These are phyloP conservation scores for Perdita meconis DNA, from an alignment of 2,888 invertebrate species.

Conservation along the genomic window DNA sequence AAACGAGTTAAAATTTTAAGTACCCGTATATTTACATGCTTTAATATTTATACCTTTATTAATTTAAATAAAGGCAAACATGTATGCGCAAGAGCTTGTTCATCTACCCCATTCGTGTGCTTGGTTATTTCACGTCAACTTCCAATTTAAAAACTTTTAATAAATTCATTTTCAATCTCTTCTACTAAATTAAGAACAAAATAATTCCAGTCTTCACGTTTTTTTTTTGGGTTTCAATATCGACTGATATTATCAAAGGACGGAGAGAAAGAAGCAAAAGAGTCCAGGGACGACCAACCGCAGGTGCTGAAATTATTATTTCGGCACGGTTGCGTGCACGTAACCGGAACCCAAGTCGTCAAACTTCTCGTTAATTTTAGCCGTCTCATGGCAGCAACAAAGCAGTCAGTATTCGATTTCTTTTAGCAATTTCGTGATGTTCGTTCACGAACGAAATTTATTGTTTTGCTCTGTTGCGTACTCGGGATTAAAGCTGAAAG, in stretches of 20 bases:
- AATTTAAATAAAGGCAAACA: slow-evolving; percentile 26
- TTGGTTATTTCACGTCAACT: neutral
- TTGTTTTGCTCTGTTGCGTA: neutral
- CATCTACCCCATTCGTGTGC: neutral
- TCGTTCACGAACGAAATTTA: slow-evolving; percentile 13
- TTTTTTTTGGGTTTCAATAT: no score
- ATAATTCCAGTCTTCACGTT: no score
- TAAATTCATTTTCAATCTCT: neutral
- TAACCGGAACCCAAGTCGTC: no score
- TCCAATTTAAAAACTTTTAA: neutral
- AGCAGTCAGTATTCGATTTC: slow-evolving; percentile 34
- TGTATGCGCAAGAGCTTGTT: neutral
- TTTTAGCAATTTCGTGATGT: slow-evolving; percentile 28
- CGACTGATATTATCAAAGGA: no score
- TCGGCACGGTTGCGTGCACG: no score
- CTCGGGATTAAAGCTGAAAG: neutral
- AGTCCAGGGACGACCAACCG: no score
- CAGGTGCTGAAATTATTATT: no score
- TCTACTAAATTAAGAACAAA: no score
- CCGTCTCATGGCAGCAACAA: slow-evolving; percentile 31
- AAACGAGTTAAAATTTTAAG: slow-evolving; percentile 13
- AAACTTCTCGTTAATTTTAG: slow-evolving; percentile 32
- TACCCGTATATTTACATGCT: slow-evolving; percentile 19
- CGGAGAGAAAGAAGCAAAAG: no score
- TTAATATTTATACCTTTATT: slow-evolving; percentile 38